Evolutionary conservation across 2,888 invertebrate species (phyloP).

Genomic region (Eurytoma adleriae): DNA sequence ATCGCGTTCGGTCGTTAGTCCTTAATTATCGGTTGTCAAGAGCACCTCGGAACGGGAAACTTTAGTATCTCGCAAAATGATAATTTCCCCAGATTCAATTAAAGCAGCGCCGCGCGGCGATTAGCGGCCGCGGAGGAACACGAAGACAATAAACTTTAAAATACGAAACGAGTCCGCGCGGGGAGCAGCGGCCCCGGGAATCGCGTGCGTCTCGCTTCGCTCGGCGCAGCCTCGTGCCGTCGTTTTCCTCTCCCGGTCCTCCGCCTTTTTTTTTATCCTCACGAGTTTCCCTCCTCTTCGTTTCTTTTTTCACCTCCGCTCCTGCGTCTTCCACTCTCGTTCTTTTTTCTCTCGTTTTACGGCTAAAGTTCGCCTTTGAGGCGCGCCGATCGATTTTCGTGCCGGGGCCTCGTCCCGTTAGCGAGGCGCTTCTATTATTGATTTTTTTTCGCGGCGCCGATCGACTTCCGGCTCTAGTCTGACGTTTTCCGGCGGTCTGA

Average conservation of each 20-base stretch:
- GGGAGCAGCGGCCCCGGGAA: conserved; percentile 12
- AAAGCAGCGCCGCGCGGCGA: conserved; percentile 24
- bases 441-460: conserved; percentile 12
- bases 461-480: conserved; percentile 33
- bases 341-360: conserved; percentile 36
- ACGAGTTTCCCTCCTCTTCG: conserved; percentile 11
- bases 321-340: conserved; percentile 8
- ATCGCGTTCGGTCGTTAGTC: conserved; percentile 18
- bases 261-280: conserved; percentile 43
- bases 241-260: conserved; percentile 11
- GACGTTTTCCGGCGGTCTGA: conserved; percentile 17
- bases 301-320: conserved; percentile 8
- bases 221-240: conserved; percentile 57
- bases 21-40: conserved; percentile 35
- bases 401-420: conserved; percentile 1
- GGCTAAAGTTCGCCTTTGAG: conserved; percentile 42
- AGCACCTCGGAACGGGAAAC: neutral
- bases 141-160: conserved; percentile 56
- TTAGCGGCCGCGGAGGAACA: conserved; percentile 24
- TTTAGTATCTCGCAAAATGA: conserved; percentile 46
- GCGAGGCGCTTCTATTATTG: neutral
- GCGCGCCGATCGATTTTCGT: conserved; percentile 48
- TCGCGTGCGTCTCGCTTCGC: conserved; percentile 66
- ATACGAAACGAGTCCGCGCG: conserved; percentile 42
- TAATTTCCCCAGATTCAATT: conserved; percentile 54